Conservation (phyloP, 2,888 invertebrate species). For the Bibio marci region DNA sequence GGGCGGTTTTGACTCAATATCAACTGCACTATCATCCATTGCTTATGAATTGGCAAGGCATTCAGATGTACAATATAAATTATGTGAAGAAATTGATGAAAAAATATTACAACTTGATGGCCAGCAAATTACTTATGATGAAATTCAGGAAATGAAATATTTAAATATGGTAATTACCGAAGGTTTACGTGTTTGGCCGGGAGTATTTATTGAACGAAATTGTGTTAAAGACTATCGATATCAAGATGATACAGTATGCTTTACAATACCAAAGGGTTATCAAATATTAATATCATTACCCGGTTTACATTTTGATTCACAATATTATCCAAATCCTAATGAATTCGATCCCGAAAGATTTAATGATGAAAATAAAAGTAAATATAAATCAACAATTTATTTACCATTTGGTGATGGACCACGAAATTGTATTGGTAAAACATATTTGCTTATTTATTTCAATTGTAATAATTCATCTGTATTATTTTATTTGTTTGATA, state of each 20-base stretch:
- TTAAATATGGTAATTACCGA: too few species aligned
- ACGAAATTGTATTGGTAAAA: slow-evolving; percentile 15
- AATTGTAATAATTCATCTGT: too few species aligned
- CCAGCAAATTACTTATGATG: too few species aligned
- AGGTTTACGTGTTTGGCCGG: too few species aligned
- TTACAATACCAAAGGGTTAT: neutral
- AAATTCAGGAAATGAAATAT: too few species aligned
- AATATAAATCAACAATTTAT: slow-evolving; percentile 18
- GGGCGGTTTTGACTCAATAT: slow-evolving; percentile 1
- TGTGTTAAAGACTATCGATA: too few species aligned
- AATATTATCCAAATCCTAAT: slow-evolving; percentile 22
- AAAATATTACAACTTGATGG: too few species aligned
- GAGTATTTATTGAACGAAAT: too few species aligned
- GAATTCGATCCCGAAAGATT: slow-evolving; percentile 29
- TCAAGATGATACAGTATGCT: too few species aligned
- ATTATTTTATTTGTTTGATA: slow-evolving; percentile 16
- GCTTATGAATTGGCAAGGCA: slow-evolving; percentile 1
- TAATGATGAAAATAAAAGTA: slow-evolving; percentile 18
- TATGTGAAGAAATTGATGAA: too few species aligned
- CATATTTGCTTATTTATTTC: too few species aligned
- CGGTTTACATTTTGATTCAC: slow-evolving; percentile 22
- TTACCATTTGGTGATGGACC: slow-evolving; percentile 26
- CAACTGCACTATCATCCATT: neutral
- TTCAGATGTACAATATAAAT: too few species aligned
- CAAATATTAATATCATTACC: slow-evolving; percentile 18